phyloP scores from a whole-genome alignment of 2,797 vertebrate genomes.

The Gymnodraco acuticeps region DNA sequence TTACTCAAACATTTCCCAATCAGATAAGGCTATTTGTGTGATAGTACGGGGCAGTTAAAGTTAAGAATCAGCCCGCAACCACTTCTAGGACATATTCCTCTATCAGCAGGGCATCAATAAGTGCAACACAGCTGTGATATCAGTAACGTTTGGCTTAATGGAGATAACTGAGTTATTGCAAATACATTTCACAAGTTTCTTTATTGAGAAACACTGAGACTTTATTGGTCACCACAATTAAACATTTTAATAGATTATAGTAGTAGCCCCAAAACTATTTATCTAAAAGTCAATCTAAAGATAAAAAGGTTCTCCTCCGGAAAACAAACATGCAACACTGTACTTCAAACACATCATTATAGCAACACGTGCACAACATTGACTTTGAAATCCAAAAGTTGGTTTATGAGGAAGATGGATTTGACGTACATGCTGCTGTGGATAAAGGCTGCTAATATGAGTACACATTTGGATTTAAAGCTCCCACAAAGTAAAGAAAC shows the following conservation, averaged over 20 bases:
- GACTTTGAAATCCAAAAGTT: slow-evolving; percentile 21
- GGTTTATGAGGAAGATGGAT: neutral
- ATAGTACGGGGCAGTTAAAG: neutral
- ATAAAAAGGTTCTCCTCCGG: slow-evolving; percentile 10
- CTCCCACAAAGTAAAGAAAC: neutral
- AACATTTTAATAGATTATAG: slow-evolving; percentile 20
- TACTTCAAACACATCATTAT: slow-evolving; percentile 15
- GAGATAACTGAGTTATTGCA: slow-evolving; percentile 20
- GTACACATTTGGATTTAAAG: neutral
- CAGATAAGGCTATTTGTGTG: slow-evolving; percentile 7
- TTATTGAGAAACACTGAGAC: slow-evolving; percentile 29
- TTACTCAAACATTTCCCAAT: slow-evolving; percentile 26
- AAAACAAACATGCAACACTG: slow-evolving; percentile 30
- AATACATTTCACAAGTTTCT: slow-evolving; percentile 48
- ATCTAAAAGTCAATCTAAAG: slow-evolving; percentile 8
- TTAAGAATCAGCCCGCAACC: neutral
- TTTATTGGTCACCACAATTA: slow-evolving; percentile 43
- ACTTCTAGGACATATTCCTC: slow-evolving; percentile 7
- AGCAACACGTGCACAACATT: slow-evolving; percentile 23
- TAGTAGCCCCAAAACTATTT: neutral
- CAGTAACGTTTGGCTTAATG: neutral
- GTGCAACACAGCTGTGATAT: neutral
- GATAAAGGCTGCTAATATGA: slow-evolving; percentile 17
- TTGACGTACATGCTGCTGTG: neutral
- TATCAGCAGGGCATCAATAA: neutral